Evolutionary conservation across 2,888 invertebrate genomes (phyloP), one percentile per base, ranked within the genome.

Genomic region (Cryptus viduatorius): DNA sequence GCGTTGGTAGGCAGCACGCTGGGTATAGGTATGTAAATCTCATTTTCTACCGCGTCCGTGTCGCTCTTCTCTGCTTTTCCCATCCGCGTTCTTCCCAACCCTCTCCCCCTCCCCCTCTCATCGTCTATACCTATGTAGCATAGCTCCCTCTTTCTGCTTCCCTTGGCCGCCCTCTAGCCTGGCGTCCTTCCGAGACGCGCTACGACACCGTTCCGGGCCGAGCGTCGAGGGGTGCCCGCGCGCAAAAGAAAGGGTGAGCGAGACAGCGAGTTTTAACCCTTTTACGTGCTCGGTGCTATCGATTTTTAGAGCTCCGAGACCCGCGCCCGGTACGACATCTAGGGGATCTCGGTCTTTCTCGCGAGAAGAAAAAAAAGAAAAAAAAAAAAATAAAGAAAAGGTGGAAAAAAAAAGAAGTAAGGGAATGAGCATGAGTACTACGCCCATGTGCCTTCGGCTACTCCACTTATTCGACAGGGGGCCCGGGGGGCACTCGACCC

Each of bases 241-340:
- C 42, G 69, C 48, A 75, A 72, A 65, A 77, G 83, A 78, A 56
- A 73, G 83, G 53, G 79, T 48, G 48, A 73, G 80, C 48, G 83
- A 85, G 79, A 69, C 37, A 72, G 71, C 44, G 73, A 79, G 77
- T 92, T 93, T 92, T 93, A 93, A 93, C 93, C 93, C 93, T 93
- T 93, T 92, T 92, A 85, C 78, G 81, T 90, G 90, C 91, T 90
- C 83, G 88, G 88, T 87, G 87, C 86, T 89, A 89, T 90, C 90
- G 93, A 93, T 93, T 92, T 93, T 92, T 92, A 90, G 91, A 92
- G 91, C 92, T 89, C 37, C 90, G 90, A 92, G 93, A 92, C 91
- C 89, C 88, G 90, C 89, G 84, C 85, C 84, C 78, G 68, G 69
- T 67, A 78, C 59, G 82, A 82, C 82, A 84, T 81, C 82, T 73